phyloP scores from a whole-genome alignment of 2,888 invertebrate genomes.

The Eristalis pertinax region DNA sequence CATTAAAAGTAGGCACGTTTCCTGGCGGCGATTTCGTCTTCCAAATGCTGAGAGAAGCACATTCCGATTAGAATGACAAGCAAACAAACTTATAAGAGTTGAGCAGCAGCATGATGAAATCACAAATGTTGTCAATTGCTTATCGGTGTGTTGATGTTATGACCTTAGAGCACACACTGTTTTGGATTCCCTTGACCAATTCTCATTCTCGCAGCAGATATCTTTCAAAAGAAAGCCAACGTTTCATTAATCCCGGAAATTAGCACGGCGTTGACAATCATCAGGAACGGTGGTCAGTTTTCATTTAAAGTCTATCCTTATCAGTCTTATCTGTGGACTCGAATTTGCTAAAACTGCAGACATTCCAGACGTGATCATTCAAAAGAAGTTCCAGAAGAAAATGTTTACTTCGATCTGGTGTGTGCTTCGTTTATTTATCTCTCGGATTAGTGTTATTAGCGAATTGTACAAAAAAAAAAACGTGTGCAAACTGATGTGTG shows the following conservation, averaged over 20 bases:
- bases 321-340: neutral
- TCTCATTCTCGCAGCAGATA: neutral
- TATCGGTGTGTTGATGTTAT: conserved; percentile 16
- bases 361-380: neutral
- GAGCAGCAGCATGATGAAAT: neutral
- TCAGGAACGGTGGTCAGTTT: too few relatives aligned
- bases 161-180: neutral
- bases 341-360: neutral
- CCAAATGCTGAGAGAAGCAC: conserved; percentile 7
- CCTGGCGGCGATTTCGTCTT: neutral
- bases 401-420: neutral
- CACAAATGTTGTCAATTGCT: conserved; percentile 3
- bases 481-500: neutral
- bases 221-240: neutral
- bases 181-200: neutral
- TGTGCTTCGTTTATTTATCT: neutral
- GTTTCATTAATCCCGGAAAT: neutral
- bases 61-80: neutral
- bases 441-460: conserved; percentile 20
- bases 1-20: neutral
- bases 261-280: neutral
- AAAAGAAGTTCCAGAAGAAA: neutral
- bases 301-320: neutral
- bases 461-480: neutral
- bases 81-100: neutral